Evolutionary conservation across 2,888 invertebrate genomes (phyloP).

Genomic region (Hemicrepidius hirtus): DNA sequence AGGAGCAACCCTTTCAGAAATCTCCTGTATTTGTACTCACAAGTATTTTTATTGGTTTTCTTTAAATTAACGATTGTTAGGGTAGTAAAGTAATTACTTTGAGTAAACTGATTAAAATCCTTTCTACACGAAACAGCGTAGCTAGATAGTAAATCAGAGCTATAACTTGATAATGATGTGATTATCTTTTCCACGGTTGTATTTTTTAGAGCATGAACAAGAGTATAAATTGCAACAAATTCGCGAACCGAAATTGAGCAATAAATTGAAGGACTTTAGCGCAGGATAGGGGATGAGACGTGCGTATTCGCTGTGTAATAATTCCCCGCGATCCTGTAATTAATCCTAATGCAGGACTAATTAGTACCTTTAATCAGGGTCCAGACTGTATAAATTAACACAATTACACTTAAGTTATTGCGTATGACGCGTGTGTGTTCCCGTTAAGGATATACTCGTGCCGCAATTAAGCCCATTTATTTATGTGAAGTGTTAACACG

Average conservation of each 20-base stretch:
- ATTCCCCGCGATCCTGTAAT: constrained; percentile 44
- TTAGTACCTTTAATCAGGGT: constrained; percentile 48
- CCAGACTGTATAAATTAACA: constrained; percentile 37
- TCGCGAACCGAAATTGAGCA: constrained; percentile 12
- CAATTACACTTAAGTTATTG: constrained; percentile 30
- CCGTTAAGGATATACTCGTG: neutral
- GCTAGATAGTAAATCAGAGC: neutral
- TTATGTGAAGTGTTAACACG: constrained; percentile 13
- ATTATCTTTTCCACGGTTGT: constrained; percentile 4
- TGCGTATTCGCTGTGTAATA: constrained; percentile 33
- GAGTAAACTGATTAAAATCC: neutral
- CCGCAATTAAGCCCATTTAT: constrained; percentile 25
- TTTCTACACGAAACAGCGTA: neutral
- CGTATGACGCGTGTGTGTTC: constrained; percentile 22
- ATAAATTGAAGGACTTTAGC: constrained; percentile 27
- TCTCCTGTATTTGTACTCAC: too few species aligned
- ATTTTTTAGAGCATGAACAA: constrained; percentile 12
- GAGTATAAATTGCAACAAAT: constrained; percentile 24
- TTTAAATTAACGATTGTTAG: too few species aligned
- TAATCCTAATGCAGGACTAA: constrained; percentile 50
- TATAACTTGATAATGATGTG: neutral
- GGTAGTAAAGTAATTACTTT: too few species aligned
- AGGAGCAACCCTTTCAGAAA: too few species aligned
- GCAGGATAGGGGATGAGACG: constrained; percentile 16
- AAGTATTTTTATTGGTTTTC: too few species aligned